Base-by-base conservation (phyloP, 2,113 vertebrate species). In the Galemys pyrenaicus region DNA sequence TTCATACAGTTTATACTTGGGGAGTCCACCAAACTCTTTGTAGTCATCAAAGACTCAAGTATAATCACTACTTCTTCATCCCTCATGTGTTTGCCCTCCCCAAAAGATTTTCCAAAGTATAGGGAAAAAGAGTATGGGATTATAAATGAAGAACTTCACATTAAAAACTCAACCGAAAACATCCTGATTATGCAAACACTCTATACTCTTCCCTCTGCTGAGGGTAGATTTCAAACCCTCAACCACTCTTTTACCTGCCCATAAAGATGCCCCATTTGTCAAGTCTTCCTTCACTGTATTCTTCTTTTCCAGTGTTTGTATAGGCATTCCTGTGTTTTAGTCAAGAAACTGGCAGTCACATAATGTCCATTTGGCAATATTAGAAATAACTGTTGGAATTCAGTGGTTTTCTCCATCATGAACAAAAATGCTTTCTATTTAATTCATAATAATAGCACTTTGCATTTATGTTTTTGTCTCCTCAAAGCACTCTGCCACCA, bases 381-480 rank as follows among this genome's bases (percentile, higher is more conserved):
- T 73, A 73, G 78, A 89, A 91, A 65, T 74, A 35, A 79, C 17
- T 20, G 24, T 44, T 79, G 30, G 80, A 73, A 91, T 91, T 83
- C 12, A 20, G 41, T 85, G 89, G 54, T 80, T 90, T 92, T 56
- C 78, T 71, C 75, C 22, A 73, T 15, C n/a, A 65, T 3, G 3
- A 56, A 20, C 49, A 80, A 75, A 91, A 95, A 87, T 79, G 84
- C 51, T 84, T 68, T 92, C 86, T 58, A 68, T 79, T 97, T 95
- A 92, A 95, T 78, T 90, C 74, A 54, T 68, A 90, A 92, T 89
- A 94, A 93, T 54, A 89, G 68, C 80, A 64, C 81, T 93, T 93
- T 85, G 62, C 71, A 24, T 81, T 82, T 79, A 28, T 51, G 71
- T 60, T 58, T 95, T 91, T 90, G 58, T 87, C 83, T 93, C 62